Percentiles rank a stretch among this genome's conserved stretches.
phyloP scores from a whole-genome alignment of 2,797 vertebrate genomes.

The Falco naumanni region DNA sequence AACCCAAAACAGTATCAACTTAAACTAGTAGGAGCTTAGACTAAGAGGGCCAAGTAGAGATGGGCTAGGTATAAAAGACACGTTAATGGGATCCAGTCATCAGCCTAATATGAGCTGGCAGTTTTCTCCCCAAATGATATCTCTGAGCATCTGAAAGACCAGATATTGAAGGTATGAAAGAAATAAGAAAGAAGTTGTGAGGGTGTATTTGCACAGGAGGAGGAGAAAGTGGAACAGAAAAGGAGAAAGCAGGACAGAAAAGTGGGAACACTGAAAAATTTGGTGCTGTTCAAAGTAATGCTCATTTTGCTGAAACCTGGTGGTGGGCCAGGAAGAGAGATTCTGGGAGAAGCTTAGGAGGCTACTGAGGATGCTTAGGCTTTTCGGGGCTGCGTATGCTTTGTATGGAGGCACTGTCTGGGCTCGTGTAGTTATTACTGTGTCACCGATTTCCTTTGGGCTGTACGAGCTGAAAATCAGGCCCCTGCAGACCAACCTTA shows the following conservation, averaged over 20 bases:
- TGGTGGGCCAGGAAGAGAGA: background rate
- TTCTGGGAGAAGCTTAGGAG: background rate
- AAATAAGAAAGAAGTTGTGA: background rate
- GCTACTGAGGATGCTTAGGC: background rate
- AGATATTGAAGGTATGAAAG: background rate
- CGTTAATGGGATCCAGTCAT: background rate
- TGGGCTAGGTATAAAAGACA: background rate
- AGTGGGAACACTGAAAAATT: background rate
- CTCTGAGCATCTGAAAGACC: background rate
- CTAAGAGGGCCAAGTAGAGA: background rate
- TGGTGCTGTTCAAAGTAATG: background rate
- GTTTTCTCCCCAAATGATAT: background rate
- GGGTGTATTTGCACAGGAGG: background rate
- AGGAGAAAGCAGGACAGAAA: background rate
- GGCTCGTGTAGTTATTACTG: background rate
- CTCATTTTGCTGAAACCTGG: background rate
- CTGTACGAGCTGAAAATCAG: background rate
- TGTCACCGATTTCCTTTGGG: background rate
- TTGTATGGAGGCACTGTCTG: background rate
- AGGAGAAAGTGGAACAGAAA: background rate
- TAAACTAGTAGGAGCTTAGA: background rate
- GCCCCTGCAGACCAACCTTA: background rate
- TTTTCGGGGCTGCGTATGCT: background rate
- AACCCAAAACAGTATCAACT: background rate
- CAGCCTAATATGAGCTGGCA: background rate